These are phyloP conservation scores for Drosophila navojoa DNA, from an alignment of 1,140 invertebrate genomes.

Conservation along the genomic window DNA sequence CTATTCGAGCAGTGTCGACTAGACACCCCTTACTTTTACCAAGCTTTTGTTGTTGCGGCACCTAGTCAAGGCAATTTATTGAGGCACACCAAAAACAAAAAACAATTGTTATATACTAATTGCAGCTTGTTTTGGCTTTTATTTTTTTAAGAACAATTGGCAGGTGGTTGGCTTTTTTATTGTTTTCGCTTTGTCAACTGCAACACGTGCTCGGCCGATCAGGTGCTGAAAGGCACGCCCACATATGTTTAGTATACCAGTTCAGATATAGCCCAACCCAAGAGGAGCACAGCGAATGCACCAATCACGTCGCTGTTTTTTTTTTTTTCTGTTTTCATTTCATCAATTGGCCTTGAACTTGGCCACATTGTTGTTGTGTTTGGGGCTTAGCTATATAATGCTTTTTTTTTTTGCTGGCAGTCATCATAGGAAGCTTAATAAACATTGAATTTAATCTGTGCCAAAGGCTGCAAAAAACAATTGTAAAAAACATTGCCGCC, in stretches of 20 bases:
- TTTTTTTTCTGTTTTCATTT: slow-evolving; percentile 5
- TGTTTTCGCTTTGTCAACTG: background rate
- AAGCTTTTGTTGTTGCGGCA: too few relatives aligned
- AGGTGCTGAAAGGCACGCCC: slow-evolving; percentile 22
- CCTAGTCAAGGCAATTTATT: too few relatives aligned
- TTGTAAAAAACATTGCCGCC: slow-evolving; percentile 37
- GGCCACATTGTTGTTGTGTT: slow-evolving; percentile 21
- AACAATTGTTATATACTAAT: background rate
- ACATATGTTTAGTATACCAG: background rate
- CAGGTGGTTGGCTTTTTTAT: slow-evolving; percentile 7
- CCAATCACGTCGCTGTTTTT: slow-evolving; percentile 46
- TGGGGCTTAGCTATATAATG: slow-evolving; percentile 20
- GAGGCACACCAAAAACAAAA: too few relatives aligned
- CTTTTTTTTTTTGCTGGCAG: slow-evolving; percentile 60
- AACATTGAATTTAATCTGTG: slow-evolving; percentile 31
- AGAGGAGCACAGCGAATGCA: slow-evolving; percentile 50
- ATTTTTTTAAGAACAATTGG: background rate
- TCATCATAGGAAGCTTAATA: slow-evolving; percentile 63
- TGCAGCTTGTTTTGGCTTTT: background rate
- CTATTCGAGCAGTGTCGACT: too few relatives aligned
- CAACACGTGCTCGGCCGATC: slow-evolving; percentile 15
- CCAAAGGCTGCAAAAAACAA: slow-evolving; percentile 46
- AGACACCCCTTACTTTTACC: too few relatives aligned
- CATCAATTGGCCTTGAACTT: slow-evolving; percentile 71
- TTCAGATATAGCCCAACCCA: slow-evolving; percentile 12